Conservation (phyloP, 2,797 vertebrate species). For the Schizopygopsis pylzovi region DNA sequence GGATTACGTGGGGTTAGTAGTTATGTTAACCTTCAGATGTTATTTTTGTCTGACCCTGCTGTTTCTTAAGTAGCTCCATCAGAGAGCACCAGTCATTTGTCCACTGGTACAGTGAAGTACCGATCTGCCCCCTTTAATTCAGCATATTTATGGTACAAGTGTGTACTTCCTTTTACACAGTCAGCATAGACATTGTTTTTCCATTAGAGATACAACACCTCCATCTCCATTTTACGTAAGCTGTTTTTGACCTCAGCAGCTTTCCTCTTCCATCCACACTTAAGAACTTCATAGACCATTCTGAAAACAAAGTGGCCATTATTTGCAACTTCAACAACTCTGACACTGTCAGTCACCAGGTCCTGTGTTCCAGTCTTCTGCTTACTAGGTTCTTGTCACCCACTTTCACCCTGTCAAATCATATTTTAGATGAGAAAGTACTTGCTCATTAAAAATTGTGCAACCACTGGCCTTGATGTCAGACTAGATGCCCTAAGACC, state of each 20-base stretch:
- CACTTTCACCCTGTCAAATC: not conserved
- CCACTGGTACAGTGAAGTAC: not conserved
- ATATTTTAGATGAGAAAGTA: not conserved
- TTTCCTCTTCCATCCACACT: not conserved
- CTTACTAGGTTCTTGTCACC: conserved; percentile 13
- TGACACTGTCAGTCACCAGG: not conserved
- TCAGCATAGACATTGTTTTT: conserved; percentile 4
- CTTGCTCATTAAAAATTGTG: not conserved
- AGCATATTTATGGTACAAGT: conserved; percentile 12
- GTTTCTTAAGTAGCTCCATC: not conserved
- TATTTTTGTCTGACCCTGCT: not conserved
- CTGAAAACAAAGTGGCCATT: conserved; percentile 12
- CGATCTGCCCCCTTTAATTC: not conserved
- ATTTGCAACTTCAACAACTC: not conserved
- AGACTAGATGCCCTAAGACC: not conserved
- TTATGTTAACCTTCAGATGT: not conserved
- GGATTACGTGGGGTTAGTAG: not conserved
- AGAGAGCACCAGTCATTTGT: not conserved
- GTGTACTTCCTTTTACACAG: conserved; percentile 23
- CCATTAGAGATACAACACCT: conserved; percentile 28
- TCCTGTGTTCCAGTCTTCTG: not conserved
- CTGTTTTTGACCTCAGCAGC: conserved; percentile 4
- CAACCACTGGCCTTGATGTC: not conserved
- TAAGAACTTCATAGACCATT: conserved; percentile 2
- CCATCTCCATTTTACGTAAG: conserved; percentile 2